Conservation (phyloP, 2,888 invertebrate species). For the Phortica magna region DNA sequence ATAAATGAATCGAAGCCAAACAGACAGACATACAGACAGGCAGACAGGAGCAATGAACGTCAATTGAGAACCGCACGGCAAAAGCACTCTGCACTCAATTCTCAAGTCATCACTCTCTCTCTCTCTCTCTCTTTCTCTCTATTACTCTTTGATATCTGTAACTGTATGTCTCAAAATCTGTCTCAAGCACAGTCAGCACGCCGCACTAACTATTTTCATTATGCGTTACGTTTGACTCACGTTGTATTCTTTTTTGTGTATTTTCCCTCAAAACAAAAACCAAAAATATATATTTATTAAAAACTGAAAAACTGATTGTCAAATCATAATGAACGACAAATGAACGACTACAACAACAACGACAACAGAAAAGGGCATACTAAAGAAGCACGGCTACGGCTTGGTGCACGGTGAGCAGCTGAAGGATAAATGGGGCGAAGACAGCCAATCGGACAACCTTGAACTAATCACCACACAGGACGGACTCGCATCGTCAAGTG, state of each 20-base stretch:
- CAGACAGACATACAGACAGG: no score
- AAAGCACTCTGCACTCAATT: constrained; percentile 4
- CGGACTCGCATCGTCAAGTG: constrained; percentile 81
- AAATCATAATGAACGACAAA: not conserved
- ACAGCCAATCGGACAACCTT: constrained; percentile 85
- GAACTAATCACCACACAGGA: constrained; percentile 85
- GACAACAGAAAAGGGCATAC: constrained; percentile 89
- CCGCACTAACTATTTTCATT: constrained; percentile 13
- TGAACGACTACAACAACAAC: constrained; percentile 76
- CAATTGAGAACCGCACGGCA: constrained; percentile 7
- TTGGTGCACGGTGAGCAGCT: constrained; percentile 85
- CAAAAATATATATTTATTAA: not conserved
- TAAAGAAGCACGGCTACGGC: constrained; percentile 90
- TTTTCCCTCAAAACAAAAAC: constrained; percentile 41
- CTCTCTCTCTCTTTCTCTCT: constrained; percentile 37
- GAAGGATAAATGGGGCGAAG: constrained; percentile 87
- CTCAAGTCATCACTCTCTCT: constrained; percentile 27
- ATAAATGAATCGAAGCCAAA: no score
- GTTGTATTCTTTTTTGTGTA: constrained; percentile 63
- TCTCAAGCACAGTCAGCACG: constrained; percentile 29
- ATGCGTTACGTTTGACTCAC: constrained; percentile 20
- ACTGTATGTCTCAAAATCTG: constrained; percentile 42
- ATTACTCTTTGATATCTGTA: constrained; percentile 35
- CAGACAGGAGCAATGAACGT: constrained; percentile 16
- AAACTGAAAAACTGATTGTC: constrained; percentile 77